Conservation (phyloP, 2,888 invertebrate genomes). For the Alentia gelatinosa region DNA sequence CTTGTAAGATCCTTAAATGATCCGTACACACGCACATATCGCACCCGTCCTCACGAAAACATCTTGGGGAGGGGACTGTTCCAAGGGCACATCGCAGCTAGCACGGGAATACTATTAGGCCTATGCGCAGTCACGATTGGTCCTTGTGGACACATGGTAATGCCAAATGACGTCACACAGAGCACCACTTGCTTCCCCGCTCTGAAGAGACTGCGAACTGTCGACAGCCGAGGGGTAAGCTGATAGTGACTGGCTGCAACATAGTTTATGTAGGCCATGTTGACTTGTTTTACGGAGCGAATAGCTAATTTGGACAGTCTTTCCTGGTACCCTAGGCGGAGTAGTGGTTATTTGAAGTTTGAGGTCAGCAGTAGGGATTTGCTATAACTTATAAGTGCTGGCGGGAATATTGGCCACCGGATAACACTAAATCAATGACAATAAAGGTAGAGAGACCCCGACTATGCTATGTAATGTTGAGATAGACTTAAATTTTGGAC, state of each 20-base stretch:
- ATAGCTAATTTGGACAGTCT: background rate
- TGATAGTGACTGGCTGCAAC: background rate
- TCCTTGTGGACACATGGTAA: background rate
- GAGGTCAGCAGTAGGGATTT: too few relatives aligned
- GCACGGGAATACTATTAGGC: conserved; percentile 15
- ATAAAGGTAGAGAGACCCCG: too few relatives aligned
- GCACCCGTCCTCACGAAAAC: conserved; percentile 8
- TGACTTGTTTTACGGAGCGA: background rate
- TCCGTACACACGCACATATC: conserved; percentile 9
- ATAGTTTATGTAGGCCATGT: background rate
- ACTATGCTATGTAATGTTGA: too few relatives aligned
- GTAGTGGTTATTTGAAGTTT: too few relatives aligned
- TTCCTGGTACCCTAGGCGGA: background rate
- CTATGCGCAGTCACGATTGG: background rate
- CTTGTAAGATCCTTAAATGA: background rate
- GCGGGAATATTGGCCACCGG: too few relatives aligned
- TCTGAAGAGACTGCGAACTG: background rate
- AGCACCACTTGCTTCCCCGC: background rate
- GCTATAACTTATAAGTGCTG: too few relatives aligned
- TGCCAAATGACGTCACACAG: conserved; percentile 27
- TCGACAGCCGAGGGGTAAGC: background rate
- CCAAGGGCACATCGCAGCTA: conserved; percentile 47
- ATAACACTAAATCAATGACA: too few relatives aligned
- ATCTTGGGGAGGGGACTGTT: conserved; percentile 17
- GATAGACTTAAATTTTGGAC: too few relatives aligned